Base-by-base conservation (phyloP, 1,140 invertebrate genomes). In the Eubasilissa regina region DNA sequence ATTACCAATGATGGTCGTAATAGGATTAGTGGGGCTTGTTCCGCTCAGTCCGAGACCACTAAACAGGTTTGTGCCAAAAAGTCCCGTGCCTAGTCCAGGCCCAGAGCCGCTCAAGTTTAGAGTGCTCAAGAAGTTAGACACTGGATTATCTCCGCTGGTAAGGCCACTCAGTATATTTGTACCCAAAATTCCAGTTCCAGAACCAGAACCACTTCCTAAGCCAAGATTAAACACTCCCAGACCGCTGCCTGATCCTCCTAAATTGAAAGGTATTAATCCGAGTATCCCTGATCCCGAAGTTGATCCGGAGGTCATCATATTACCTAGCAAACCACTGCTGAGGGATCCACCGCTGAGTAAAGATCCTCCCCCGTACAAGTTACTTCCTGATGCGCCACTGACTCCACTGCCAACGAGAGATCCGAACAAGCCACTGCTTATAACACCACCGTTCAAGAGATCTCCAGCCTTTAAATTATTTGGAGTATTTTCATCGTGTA, bases 371-470 rank as follows among this genome's bases (percentile, higher is more conserved):
- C 21, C 12, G 21, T 11, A 62, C 58, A 62, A 13, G 12, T 35
- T 62, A 12, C 58, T 62, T 62, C 58, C 58, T 11, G 35, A 11
- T 68, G 44, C 35, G 9, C 43, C n/a, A 19, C 12, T 68, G 43
- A 66, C 7, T 45, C 62, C 64, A 7, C 4, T 3, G 8, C 43
- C 64, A 6, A 68, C 7, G 12, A 15, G 8, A 17, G 64, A 68
- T 15, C 64, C 64, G 1, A 47, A 4, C 1, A 15, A 9, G 15
- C 64, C 64, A 10, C 13, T 47, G 64, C 64, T 47, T n/a, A 68
- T 7, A 0, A 68, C 13, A 11, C 64, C 64, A 10, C 64, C 64
- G 17, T 17, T 68, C n/a, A 68, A 12, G 19, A 68, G 64, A n/a
- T 44, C 64, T 15, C 43, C 43, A n/a, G 35, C 64, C 12, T 45